A percentile compares a stretch with the other conserved stretches of the same genome.
These are phyloP conservation scores for Catocala nupta DNA, from an alignment of 2,888 invertebrate genomes.

Conservation along the genomic window DNA sequence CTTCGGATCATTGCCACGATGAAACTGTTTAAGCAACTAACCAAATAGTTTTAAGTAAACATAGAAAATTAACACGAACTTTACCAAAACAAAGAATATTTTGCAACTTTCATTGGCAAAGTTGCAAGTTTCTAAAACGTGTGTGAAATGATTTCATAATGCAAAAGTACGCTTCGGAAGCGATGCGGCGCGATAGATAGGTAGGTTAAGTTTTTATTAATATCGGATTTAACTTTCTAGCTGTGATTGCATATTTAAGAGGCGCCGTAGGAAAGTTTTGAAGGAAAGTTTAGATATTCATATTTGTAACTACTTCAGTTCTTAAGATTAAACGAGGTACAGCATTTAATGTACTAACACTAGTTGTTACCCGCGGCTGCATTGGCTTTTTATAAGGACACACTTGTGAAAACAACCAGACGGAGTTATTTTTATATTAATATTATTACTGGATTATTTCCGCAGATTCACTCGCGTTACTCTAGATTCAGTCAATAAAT, in stretches of 20 bases:
- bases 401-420: too few relatives aligned
- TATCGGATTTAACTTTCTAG: conserved; percentile 32
- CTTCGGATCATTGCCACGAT: too few relatives aligned
- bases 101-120: conserved; percentile 42
- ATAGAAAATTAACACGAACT: not conserved
- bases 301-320: not conserved
- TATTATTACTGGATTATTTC: too few relatives aligned
- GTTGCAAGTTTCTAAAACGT: conserved; percentile 36
- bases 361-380: too few relatives aligned
- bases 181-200: conserved; percentile 16
- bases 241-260: conserved; percentile 20
- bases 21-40: not conserved
- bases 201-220: conserved; percentile 17
- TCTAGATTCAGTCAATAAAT: too few relatives aligned
- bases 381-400: too few relatives aligned
- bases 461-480: too few relatives aligned
- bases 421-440: too few relatives aligned
- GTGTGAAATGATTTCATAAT: conserved; percentile 36
- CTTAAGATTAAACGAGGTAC: not conserved
- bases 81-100: conserved; percentile 13
- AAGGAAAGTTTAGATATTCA: conserved; percentile 9
- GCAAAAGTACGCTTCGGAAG: conserved; percentile 27
- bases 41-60: not conserved
- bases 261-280: not conserved
- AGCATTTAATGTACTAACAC: too few relatives aligned